Evolutionary conservation across 2,888 invertebrate species (phyloP), one percentile per base, ranked within the genome.

Genomic region (Agrotis exclamationis): DNA sequence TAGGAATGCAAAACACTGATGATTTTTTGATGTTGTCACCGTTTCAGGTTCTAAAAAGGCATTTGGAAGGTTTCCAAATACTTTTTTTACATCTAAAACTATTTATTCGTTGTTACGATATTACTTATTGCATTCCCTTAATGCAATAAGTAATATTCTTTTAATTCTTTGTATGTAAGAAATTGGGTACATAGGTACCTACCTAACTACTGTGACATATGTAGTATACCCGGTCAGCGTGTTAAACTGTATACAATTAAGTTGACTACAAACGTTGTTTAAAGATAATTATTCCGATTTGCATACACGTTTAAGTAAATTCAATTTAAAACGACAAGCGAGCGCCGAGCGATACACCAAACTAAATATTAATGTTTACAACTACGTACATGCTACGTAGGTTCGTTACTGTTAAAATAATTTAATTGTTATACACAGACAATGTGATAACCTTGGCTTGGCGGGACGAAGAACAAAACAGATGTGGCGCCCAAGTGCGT

Each of bases 391-490:
- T 71, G 47, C n/a, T 56, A 60, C 53, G 54, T 66, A 59, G 24
- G 50, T 57, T 48, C 20, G 33, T 66, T 66, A 66, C 45, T 50
- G 39, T 47, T 53, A 53, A 44, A 65, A 79, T 53, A 57, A n/a
- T 70, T 57, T 62, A 64, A 39, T 56, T 56, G 56, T 57, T 63
- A 68, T 71, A 80, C 70, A 76, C 51, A 73, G 69, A 74, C 62
- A 84, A 54, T 51, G 57, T 53, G 64, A 85, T 90, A 90, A 87
- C 91, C 91, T 93, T 91, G 89, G 85, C 91, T 93, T 91, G 89
- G 85, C 74, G 75, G 75, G 86, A 90, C 88, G 88, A 90, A 88
- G 88, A 87, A 90, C 88, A 88, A 87, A 90, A 85, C 91, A 92
- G 88, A 91, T 92, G 92, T 89, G 85, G 87, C 85, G 85, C 76